phyloP scores from a whole-genome alignment of 2,888 invertebrate genomes.

The Spilosoma lubricipeda region DNA sequence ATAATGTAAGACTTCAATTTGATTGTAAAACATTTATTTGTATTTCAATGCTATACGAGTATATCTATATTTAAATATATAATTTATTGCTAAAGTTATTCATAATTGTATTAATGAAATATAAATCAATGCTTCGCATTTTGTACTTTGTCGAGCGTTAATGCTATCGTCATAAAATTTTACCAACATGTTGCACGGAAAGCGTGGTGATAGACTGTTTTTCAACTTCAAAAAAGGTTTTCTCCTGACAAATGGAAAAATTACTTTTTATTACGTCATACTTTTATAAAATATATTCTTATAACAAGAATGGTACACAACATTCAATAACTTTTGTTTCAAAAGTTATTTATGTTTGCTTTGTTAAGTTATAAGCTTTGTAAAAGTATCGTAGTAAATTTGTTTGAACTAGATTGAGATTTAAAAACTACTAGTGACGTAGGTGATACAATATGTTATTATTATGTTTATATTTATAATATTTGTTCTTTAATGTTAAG shows the following conservation, averaged over 20 bases:
- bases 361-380: background rate
- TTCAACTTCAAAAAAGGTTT: background rate
- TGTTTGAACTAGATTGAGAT: background rate
- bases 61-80: no score
- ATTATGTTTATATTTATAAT: background rate
- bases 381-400: background rate
- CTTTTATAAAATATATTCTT: no score
- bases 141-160: background rate
- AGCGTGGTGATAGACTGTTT: no score
- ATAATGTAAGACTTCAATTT: background rate
- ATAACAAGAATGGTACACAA: background rate
- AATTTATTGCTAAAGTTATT: no score
- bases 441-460: background rate
- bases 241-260: background rate
- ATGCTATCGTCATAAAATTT: background rate
- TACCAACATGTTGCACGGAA: background rate
- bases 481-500: background rate
- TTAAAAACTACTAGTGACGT: no score
- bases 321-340: background rate
- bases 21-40: background rate
- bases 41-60: no score
- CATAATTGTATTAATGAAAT: no score
- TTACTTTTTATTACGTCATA: no score
- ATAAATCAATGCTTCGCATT: background rate
- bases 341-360: background rate